Conservation (phyloP, 2,888 invertebrate genomes). For the Elgonia sp. region DNA sequence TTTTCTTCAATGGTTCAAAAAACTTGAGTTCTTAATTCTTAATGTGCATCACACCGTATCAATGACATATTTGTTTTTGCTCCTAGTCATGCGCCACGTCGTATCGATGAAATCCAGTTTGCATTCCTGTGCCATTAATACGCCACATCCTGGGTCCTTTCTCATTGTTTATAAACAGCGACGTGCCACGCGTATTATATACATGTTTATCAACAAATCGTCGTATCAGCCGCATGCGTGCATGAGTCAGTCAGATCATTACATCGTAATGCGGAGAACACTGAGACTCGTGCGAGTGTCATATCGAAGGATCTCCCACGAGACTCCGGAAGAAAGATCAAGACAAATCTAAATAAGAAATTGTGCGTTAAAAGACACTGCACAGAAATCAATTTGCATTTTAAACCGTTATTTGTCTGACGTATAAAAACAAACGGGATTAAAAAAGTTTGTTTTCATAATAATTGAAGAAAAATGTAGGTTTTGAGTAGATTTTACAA, state of each 20-base stretch:
- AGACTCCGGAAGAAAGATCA: constrained; percentile 62
- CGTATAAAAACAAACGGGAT: no score
- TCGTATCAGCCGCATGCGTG: constrained; percentile 32
- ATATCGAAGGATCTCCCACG: constrained; percentile 68
- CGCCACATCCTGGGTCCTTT: constrained; percentile 63
- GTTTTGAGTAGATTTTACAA: no score
- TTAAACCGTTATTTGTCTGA: no score
- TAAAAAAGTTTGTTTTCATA: no score
- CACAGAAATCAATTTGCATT: neutral
- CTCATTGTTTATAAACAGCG: constrained; percentile 70
- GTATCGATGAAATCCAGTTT: constrained; percentile 19
- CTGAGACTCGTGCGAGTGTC: constrained; percentile 72
- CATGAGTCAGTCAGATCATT: constrained; percentile 52
- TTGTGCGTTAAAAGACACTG: constrained; percentile 16
- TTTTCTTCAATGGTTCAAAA: no score
- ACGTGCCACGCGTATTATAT: constrained; percentile 59
- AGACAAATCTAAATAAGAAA: constrained; percentile 71
- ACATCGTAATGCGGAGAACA: constrained; percentile 37
- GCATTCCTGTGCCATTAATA: constrained; percentile 55
- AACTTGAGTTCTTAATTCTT: no score
- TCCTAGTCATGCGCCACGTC: neutral
- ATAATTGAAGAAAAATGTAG: no score
- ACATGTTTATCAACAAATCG: constrained; percentile 73
- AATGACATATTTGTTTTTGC: neutral
- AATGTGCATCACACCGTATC: neutral